Evolutionary conservation across 2,888 invertebrate genomes (phyloP).

Genomic region (Eilema depressum): DNA sequence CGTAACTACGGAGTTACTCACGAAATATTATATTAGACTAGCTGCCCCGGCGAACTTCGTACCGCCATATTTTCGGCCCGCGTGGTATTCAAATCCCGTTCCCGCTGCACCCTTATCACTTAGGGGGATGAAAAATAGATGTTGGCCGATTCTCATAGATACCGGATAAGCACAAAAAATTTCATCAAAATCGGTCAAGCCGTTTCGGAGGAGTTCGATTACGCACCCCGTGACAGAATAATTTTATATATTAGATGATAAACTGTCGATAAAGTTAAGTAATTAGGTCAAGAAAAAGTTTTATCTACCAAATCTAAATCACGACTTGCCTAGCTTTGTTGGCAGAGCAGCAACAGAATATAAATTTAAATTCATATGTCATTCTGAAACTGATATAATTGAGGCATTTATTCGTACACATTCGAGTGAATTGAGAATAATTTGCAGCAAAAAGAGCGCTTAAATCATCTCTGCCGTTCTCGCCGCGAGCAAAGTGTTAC

Average conservation of each 20-base stretch:
- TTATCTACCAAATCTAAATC: background rate
- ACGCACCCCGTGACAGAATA: too few species aligned
- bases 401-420: background rate
- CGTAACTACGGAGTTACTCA: too few species aligned
- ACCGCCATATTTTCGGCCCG: too few species aligned
- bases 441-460: slow-evolving; percentile 24
- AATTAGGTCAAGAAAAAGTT: background rate
- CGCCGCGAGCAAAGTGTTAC: slow-evolving; percentile 57
- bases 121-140: too few species aligned
- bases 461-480: slow-evolving; percentile 36
- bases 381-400: background rate
- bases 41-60: too few species aligned
- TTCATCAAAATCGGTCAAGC: too few species aligned
- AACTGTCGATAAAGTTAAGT: background rate
- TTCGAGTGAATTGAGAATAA: slow-evolving; percentile 3
- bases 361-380: background rate
- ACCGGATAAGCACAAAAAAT: too few species aligned
- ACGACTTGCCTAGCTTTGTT: background rate
- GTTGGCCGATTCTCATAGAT: too few species aligned
- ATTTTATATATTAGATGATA: background rate
- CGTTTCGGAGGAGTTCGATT: too few species aligned
- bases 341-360: background rate
- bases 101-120: too few species aligned
- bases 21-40: background rate
- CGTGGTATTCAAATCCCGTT: too few species aligned